phyloP scores from a whole-genome alignment of 2,113 vertebrate genomes.

The Marmota flaviventris region DNA sequence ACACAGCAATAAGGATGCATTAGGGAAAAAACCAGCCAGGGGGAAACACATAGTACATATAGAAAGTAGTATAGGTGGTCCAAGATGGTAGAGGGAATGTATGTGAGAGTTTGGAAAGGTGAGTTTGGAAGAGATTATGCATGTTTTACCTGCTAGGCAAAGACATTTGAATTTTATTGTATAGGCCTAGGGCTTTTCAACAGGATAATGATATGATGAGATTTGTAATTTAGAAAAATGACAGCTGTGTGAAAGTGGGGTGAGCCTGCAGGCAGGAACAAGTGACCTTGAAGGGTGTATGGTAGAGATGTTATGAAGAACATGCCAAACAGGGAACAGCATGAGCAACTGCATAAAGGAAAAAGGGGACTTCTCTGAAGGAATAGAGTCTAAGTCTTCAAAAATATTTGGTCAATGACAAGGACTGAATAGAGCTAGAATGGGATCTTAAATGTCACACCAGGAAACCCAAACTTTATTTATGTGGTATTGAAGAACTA shows the following conservation, averaged over 20 bases:
- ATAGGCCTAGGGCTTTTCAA: background rate
- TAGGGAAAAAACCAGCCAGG: background rate
- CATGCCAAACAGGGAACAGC: background rate
- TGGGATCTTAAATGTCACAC: background rate
- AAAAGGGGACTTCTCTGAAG: background rate
- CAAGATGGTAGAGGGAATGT: background rate
- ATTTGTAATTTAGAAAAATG: background rate
- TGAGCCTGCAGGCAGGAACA: background rate
- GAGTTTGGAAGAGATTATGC: conserved; percentile 10
- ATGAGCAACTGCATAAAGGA: background rate
- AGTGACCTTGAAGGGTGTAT: background rate
- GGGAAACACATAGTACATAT: background rate
- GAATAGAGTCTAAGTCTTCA: background rate
- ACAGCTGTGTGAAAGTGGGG: background rate
- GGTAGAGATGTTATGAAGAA: background rate
- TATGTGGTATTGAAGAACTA: background rate
- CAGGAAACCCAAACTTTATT: conserved; percentile 32
- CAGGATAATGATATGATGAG: background rate
- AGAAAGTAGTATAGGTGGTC: background rate
- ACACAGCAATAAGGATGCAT: background rate
- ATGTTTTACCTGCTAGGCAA: background rate
- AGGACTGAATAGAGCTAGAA: background rate
- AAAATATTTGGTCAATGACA: background rate
- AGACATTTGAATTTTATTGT: conserved; percentile 37
- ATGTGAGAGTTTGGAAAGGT: background rate